Base-by-base conservation (phyloP, 1,140 invertebrate genomes). In the Bombus balteatus region DNA sequence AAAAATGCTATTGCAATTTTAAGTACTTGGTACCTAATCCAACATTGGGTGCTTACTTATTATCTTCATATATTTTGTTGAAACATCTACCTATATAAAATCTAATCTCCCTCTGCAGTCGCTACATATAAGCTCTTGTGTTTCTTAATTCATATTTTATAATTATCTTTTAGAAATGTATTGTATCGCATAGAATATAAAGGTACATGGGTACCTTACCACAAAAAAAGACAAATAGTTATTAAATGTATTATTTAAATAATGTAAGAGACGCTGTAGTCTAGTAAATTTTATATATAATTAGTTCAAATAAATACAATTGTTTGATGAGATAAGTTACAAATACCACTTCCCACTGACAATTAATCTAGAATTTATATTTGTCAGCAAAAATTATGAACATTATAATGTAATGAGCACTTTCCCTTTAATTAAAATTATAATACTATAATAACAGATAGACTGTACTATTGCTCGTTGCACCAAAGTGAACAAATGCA, bases 1-100 rank as follows among this genome's bases (percentile, higher is more conserved):
- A 79, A 70, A 83, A 84, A 43, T 62, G 39, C 66, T 62, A 83
- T 8, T 41, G 8, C 25, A 71, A 59, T 34, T 1, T 79, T 47
- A 79, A 79, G 39, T 84, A 84, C 76, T 84, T 72, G 4, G 25
- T 47, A 43, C 28, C 18, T 53, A 68, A 47, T 70, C 53, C 6
- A 68, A 57, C 28, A 53, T 70, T 28, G 32, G 34, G 37, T 13
- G 10, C 9, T 34, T 70, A 79, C 39, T 43, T n/a, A 47, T 70
- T 66, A 34, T 34, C 41, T 74, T 47, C 12, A 22, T 70, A n/a
- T 41, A 62, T n/a, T 62, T 53, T 77, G 18, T 4, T n/a, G 18
- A 18, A 59, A 39, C 3, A 22, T 39, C 28, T 39, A 2, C 2
- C 12, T 39, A 2, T 59, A n/a, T 39, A 18, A 76, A 59, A 76